These are phyloP conservation scores for Frieseomelitta varia DNA, from an alignment of 1,140 invertebrate species.

Conservation along the genomic window DNA sequence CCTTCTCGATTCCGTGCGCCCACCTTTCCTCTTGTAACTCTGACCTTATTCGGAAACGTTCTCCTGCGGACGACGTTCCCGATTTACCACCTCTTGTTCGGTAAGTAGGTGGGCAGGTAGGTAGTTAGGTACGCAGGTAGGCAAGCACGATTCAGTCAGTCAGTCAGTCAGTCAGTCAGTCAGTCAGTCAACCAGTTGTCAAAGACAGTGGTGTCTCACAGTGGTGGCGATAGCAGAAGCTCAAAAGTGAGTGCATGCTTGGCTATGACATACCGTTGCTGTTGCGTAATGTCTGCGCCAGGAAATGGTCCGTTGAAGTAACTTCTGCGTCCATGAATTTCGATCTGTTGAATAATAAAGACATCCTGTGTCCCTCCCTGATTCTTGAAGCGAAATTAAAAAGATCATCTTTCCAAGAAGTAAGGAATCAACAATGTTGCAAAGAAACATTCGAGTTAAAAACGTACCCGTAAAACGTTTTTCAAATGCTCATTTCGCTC, in stretches of 20 bases:
- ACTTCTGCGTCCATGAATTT: conserved; percentile 27
- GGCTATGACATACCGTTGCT: conserved; percentile 29
- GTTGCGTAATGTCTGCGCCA: conserved; percentile 33
- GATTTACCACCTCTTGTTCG: conserved; percentile 54
- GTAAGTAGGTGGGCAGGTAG: conserved; percentile 55
- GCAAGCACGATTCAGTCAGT: conserved; percentile 1
- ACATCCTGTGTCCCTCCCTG: neutral
- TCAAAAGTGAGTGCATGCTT: conserved; percentile 7
- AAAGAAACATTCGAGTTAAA: neutral
- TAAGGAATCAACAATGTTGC: neutral
- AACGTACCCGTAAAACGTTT: neutral
- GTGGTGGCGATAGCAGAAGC: neutral
- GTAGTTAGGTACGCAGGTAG: conserved; percentile 40
- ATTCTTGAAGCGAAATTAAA: neutral
- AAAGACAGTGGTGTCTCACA: conserved; percentile 17
- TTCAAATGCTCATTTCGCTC: neutral
- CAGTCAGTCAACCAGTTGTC: neutral
- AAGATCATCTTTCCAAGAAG: neutral
- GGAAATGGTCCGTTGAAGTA: conserved; percentile 50
- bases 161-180: neutral
- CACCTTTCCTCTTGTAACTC: conserved; percentile 74
- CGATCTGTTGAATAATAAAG: conserved; percentile 37
- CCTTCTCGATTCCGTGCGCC: conserved; percentile 71
- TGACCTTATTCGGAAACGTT: conserved; percentile 81
- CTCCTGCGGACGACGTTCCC: conserved; percentile 63